Evolutionary conservation across 2,888 invertebrate species (phyloP).

Genomic region (Sussaba pulchella): DNA sequence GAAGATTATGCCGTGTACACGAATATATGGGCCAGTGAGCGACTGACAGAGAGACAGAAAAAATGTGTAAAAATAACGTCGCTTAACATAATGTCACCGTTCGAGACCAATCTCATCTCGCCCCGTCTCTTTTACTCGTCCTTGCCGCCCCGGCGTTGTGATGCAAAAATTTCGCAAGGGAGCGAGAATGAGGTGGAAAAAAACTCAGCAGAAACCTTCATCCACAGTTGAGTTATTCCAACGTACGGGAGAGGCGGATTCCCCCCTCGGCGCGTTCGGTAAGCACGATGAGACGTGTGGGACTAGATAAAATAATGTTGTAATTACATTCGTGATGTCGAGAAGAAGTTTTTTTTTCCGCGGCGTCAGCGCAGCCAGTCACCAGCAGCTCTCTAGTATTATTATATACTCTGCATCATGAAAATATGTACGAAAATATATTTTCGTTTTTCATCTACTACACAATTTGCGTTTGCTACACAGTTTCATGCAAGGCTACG

Average conservation of each 20-base stretch:
- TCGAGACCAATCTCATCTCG: conserved; percentile 60
- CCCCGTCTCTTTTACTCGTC: conserved; percentile 51
- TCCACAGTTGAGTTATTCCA: conserved; percentile 60
- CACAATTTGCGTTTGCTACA: neutral
- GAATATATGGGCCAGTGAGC: conserved; percentile 12
- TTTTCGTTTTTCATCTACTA: neutral
- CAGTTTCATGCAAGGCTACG: neutral
- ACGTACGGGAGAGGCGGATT: conserved; percentile 54
- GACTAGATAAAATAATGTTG: conserved; percentile 55
- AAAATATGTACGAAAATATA: neutral
- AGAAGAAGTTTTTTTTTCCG: conserved; percentile 44
- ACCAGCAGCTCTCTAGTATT: conserved; percentile 4
- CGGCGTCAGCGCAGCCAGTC: conserved; percentile 4
- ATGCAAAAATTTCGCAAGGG: conserved; percentile 79
- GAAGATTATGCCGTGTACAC: conserved; percentile 9
- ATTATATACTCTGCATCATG: neutral
- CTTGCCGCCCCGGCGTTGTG: conserved; percentile 65
- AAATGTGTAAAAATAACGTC: conserved; percentile 56
- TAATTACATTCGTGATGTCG: conserved; percentile 56
- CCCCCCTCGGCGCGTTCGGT: conserved; percentile 34
- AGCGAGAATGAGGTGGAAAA: conserved; percentile 65
- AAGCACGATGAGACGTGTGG: conserved; percentile 52
- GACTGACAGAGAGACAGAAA: conserved; percentile 32
- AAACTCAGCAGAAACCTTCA: conserved; percentile 60
- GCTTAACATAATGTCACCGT: conserved; percentile 64